Evolutionary conservation across 2,888 invertebrate genomes (phyloP).

Genomic region (Clepsis dumicolana): DNA sequence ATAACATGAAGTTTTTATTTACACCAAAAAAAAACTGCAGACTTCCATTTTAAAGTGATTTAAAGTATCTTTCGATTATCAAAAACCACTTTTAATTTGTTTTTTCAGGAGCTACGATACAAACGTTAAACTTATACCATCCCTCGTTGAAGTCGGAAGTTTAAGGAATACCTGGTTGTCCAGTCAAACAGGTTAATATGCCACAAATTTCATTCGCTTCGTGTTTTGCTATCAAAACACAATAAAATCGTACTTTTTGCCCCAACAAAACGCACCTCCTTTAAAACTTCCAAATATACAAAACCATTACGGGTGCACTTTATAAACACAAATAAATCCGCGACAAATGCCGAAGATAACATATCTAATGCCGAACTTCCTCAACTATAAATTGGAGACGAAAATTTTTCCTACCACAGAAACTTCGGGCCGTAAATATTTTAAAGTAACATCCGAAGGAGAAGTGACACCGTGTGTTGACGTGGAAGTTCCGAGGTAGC

Average conservation of each 20-base stretch:
- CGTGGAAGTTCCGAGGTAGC: slow-evolving; percentile 71
- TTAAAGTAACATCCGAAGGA: slow-evolving; percentile 80
- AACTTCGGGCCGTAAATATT: slow-evolving; percentile 83
- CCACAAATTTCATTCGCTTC: too few species aligned
- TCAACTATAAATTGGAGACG: slow-evolving; percentile 76
- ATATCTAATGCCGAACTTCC: slow-evolving; percentile 70
- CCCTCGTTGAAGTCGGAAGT: too few species aligned
- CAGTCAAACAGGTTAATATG: too few species aligned
- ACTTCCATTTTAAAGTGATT: too few species aligned
- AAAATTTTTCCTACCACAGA: slow-evolving; percentile 70
- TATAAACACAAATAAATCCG: slow-evolving; percentile 70
- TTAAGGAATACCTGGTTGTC: too few species aligned
- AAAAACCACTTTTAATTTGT: too few species aligned
- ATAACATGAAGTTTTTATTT: too few species aligned
- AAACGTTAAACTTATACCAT: too few species aligned
- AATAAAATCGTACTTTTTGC: not conserved
- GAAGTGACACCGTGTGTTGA: slow-evolving; percentile 82
- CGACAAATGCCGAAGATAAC: slow-evolving; percentile 62
- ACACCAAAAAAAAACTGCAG: too few species aligned
- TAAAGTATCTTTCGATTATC: too few species aligned
- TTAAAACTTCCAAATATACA: slow-evolving; percentile 11
- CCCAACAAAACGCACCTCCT: slow-evolving; percentile 8
- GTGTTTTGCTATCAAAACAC: not conserved
- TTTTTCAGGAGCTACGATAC: too few species aligned
- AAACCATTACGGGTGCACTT: slow-evolving; percentile 51